A percentile compares a stretch with the other conserved stretches of the same genome.
phyloP scores from a whole-genome alignment of 2,113 vertebrate genomes.

The Phrynosoma blainvillii region DNA sequence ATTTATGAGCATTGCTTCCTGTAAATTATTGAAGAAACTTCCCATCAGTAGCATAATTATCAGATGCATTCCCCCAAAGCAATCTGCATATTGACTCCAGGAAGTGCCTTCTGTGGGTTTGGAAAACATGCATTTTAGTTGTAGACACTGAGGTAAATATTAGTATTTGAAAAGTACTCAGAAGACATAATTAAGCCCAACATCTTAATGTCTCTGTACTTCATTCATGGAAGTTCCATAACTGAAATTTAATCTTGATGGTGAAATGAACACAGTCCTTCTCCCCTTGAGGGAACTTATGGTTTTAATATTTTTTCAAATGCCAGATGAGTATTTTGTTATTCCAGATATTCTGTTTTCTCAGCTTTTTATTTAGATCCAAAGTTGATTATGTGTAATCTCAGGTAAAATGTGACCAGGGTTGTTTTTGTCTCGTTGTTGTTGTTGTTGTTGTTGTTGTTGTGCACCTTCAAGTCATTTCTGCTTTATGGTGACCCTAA shows the following conservation, averaged over 20 bases:
- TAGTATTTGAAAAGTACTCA: slow-evolving; percentile 51
- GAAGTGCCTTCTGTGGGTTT: slow-evolving; percentile 45
- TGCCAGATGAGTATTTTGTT: not conserved
- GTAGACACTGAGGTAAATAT: slow-evolving; percentile 60
- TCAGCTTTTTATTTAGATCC: not conserved
- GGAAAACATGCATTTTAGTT: slow-evolving; percentile 55
- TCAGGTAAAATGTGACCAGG: slow-evolving; percentile 10
- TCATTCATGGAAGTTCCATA: slow-evolving; percentile 17
- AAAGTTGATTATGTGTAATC: not conserved
- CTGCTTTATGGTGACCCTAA: too few relatives aligned
- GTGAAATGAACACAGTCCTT: slow-evolving; percentile 5
- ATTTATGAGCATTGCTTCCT: slow-evolving; percentile 36
- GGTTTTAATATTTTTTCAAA: slow-evolving; percentile 25
- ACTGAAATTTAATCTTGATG: slow-evolving; percentile 12
- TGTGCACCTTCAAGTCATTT: too few relatives aligned
- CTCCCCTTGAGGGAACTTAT: slow-evolving; percentile 17
- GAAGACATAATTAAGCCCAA: slow-evolving; percentile 50
- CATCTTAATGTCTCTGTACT: slow-evolving; percentile 24
- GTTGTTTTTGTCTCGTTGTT: not conserved
- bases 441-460: not conserved
- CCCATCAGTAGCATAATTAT: slow-evolving; percentile 38
- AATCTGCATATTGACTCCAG: slow-evolving; percentile 56
- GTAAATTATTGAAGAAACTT: slow-evolving; percentile 57
- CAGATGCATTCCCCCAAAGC: slow-evolving; percentile 43
- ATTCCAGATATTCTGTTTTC: not conserved